These are phyloP conservation scores for Anthophora plumipes DNA, from an alignment of 2,888 invertebrate genomes.

Conservation along the genomic window DNA sequence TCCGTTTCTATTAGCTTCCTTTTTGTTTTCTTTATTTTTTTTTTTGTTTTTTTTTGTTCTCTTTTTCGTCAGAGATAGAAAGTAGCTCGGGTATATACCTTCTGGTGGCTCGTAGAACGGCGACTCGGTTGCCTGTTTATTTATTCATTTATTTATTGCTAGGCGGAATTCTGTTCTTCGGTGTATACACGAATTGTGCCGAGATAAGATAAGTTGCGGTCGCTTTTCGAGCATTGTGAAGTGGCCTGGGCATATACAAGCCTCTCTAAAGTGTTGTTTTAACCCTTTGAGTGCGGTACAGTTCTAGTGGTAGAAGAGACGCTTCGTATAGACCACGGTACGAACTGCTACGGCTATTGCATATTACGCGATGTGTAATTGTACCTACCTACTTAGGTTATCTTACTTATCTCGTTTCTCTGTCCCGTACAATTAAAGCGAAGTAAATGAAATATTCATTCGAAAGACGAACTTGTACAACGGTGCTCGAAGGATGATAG, in stretches of 20 bases:
- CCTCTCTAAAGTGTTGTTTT: neutral
- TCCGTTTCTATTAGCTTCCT: neutral
- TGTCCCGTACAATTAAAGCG: too few species aligned
- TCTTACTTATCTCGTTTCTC: too few species aligned
- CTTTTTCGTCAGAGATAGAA: neutral
- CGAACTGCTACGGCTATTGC: neutral
- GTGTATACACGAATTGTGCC: neutral
- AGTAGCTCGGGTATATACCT: conserved; percentile 1
- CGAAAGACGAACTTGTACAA: too few species aligned
- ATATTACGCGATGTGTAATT: too few species aligned
- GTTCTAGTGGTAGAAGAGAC: too few species aligned
- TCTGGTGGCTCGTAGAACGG: neutral
- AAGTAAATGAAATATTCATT: too few species aligned
- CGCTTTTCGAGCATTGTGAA: conserved; percentile 11
- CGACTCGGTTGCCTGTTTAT: conserved; percentile 12
- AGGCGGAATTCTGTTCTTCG: neutral
- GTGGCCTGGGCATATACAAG: neutral
- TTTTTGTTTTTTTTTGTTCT: neutral
- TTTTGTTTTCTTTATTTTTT: neutral
- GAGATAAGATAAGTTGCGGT: conserved; percentile 26
- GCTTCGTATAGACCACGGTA: neutral
- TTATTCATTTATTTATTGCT: conserved; percentile 25
- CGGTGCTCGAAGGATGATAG: too few species aligned
- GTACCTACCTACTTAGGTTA: too few species aligned
- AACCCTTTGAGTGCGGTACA: neutral